Evolutionary conservation across 2,888 invertebrate species (phyloP).

Genomic region (Eucera pruinosa): DNA sequence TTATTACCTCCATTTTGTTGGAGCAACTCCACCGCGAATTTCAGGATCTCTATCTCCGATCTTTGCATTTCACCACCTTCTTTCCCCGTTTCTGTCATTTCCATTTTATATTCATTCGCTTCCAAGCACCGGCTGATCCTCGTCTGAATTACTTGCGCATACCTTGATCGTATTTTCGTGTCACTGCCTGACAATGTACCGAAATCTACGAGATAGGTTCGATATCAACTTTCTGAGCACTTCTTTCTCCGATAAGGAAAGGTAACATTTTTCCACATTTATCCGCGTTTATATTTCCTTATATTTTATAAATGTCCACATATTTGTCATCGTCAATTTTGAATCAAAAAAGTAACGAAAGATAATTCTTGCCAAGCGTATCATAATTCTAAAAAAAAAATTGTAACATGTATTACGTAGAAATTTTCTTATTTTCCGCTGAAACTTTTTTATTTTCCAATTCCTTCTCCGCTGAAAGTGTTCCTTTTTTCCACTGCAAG

Average conservation of each 20-base stretch:
- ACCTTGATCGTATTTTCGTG: constrained; percentile 15
- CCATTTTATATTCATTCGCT: constrained; percentile 21
- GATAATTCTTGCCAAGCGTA: no score
- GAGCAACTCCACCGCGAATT: constrained; percentile 3
- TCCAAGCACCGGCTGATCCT: not conserved
- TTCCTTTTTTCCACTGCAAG: no score
- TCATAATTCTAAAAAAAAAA: no score
- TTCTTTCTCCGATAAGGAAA: not conserved
- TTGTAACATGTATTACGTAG: no score
- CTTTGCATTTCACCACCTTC: constrained; percentile 17
- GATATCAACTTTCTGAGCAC: constrained; percentile 4
- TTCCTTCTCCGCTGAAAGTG: no score
- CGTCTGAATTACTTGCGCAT: constrained; percentile 3
- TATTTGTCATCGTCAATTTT: no score
- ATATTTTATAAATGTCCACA: no score
- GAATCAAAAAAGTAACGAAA: no score
- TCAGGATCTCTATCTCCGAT: not conserved
- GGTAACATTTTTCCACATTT: not conserved
- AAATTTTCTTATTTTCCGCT: no score
- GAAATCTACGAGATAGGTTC: not conserved
- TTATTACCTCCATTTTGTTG: not conserved
- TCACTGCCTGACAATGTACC: not conserved
- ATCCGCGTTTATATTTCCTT: no score
- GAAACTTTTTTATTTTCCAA: no score
- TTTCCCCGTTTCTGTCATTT: constrained; percentile 25